Evolutionary conservation across 1,140 invertebrate genomes (phyloP), one percentile per base, ranked within the genome.

Genomic region (Lethocerus indicus): DNA sequence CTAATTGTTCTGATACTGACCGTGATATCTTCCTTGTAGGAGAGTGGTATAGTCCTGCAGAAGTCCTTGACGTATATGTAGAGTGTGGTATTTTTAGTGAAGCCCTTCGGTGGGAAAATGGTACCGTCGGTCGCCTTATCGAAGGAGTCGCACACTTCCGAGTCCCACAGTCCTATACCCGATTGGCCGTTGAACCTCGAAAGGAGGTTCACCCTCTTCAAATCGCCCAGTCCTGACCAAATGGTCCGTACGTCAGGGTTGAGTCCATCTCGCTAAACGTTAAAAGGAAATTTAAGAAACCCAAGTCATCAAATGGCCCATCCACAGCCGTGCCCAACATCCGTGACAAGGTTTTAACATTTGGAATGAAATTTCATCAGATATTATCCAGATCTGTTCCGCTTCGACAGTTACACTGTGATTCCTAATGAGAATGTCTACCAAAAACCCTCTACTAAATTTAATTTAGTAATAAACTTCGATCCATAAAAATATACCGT

Each of bases 81-180:
- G 1, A 48, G 6, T 16, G 23, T 48, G 24, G 13, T 26, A 12
- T 37, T 18, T 20, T 39, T 39, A 12, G 25, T 36, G n/a, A 49
- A 16, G 5, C 25, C 25, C 4, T 12, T 5, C n/a, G 28, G 28
- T 40, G 50, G 44, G 35, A 37, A 51, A 39, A 51, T 18, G n/a
- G 23, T 39, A 3, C 50, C 50, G 25, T 51, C 50, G 28, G 32
- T 39, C 4, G 43, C 50, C n/a, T 28, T 24, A n/a, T n/a, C n/a
- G 25, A 51, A 18, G 1, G 7, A 2, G 28, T 47, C 47, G 25
- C 50, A 51, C 3, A 16, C 24, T 16, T 40, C 24, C n/a, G 27
- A 20, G 5, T 16, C n/a, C 43, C 44, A 51, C 23, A 23, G 20
- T 12, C 26, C 24, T 1, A 37, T 13, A 16, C 9, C 1, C 2